Conservation (phyloP, 2,888 invertebrate genomes). For the Sphaeridia pumilis region DNA sequence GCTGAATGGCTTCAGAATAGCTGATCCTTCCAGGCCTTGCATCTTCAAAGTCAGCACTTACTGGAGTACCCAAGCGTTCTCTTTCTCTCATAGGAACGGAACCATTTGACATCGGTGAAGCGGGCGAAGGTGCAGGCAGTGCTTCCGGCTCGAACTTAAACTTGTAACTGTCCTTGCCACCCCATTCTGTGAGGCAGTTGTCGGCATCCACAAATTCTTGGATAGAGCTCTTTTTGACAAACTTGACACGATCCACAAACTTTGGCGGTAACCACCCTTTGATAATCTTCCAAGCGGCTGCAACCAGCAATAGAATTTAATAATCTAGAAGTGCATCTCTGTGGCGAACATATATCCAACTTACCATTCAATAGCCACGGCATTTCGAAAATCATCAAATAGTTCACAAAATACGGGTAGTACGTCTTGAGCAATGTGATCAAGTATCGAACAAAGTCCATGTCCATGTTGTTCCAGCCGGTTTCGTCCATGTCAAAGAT, state of each 20-base stretch:
- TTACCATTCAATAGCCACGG: constrained; percentile 81
- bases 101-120: constrained; percentile 13
- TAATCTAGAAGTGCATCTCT: background rate
- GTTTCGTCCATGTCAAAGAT: constrained; percentile 86
- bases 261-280: constrained; percentile 75
- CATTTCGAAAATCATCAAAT: constrained; percentile 74
- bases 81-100: too few species aligned
- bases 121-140: too few species aligned
- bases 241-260: constrained; percentile 77
- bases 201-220: constrained; percentile 61
- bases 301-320: constrained; percentile 32
- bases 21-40: too few species aligned
- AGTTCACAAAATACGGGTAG: constrained; percentile 76
- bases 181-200: constrained; percentile 66
- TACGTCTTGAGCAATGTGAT: constrained; percentile 76
- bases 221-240: constrained; percentile 61
- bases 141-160: constrained; percentile 59
- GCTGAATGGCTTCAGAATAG: too few species aligned
- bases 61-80: too few species aligned
- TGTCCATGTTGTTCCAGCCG: constrained; percentile 76
- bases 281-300: constrained; percentile 81
- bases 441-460: constrained; percentile 79
- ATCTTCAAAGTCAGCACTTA: too few species aligned
- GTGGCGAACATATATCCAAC: constrained; percentile 30
- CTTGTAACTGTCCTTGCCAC: constrained; percentile 60